Evolutionary conservation across 2,113 vertebrate genomes (phyloP), one percentile per base, ranked within the genome.

Genomic region (Probosciger aterrimus): DNA sequence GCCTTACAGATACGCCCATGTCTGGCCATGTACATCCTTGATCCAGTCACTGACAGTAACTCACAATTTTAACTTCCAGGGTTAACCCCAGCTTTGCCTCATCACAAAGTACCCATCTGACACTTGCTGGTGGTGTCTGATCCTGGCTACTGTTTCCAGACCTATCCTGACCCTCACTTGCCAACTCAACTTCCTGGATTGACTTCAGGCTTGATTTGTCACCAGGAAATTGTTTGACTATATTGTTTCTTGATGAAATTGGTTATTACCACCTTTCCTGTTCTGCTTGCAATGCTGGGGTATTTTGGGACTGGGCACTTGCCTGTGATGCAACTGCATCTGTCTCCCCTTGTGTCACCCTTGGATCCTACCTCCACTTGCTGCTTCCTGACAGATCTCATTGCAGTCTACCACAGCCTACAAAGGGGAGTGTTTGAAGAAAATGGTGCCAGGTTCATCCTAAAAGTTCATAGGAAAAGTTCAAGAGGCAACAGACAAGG

Each of bases 31-130:
- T 19, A 22, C 31, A 18, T 31, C 22, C 28, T 83, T 79, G 27
- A 47, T 59, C 27, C n/a, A 68, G 37, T 35, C 27, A 39, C 17
- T 43, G 20, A 46, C 4, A 33, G 5, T 37, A 50, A 84, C 11
- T 53, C 33, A 63, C 17, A 64, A 23, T 33, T 69, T 70, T 63
- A 22, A 41, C 18, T 68, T 85, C 27, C 9, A 43, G 9, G 11
- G 44, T 78, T 86, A 50, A 67, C 22, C 5, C 80, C 25, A 62
- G 25, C 31, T 9, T n/a, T 57, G 5, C 11, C 22, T 49, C 23
- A 39, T 64, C 30, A 44, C 0, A 0, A 24, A 44, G 13, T 5
- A 19, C 27, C 59, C 3, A 0, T 31, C 17, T 85, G 47, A 7
- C 3, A 37, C n/a, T 31, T 46, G 41, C 16, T 67, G 16, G 76